Conservation (phyloP, 2,113 vertebrate species). For the Anoplopoma fimbria region DNA sequence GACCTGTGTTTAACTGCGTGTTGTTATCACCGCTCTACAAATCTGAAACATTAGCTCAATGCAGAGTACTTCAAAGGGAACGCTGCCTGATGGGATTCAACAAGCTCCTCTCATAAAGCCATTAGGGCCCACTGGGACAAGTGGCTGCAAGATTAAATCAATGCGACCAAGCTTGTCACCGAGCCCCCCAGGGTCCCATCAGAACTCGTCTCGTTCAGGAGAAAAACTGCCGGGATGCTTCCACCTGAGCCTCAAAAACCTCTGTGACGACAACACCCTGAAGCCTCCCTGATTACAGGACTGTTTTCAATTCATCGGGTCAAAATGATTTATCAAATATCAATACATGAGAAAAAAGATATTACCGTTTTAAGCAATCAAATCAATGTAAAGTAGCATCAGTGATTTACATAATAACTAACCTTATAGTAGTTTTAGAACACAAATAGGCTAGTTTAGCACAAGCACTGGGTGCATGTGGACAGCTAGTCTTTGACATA, state of each 20-base stretch:
- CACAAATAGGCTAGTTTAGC: neutral
- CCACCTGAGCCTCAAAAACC: conserved; percentile 54
- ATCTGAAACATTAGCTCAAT: neutral
- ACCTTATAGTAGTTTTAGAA: neutral
- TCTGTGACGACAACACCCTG: conserved; percentile 20
- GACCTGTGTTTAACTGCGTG: neutral
- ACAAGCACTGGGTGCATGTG: neutral
- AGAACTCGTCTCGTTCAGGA: conserved; percentile 15
- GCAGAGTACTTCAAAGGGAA: neutral
- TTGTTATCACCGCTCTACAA: neutral
- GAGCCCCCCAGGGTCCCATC: conserved; percentile 19
- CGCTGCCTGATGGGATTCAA: neutral
- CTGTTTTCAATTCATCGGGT: conserved; percentile 1
- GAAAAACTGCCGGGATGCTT: conserved; percentile 22
- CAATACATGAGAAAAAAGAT: neutral
- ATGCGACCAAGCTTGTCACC: conserved; percentile 30
- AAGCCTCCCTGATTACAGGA: neutral
- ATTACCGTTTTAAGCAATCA: neutral
- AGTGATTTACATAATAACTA: neutral
- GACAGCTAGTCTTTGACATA: neutral
- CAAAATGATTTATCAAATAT: neutral
- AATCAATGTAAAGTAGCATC: neutral
- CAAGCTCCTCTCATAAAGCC: conserved; percentile 9
- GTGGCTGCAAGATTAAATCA: conserved; percentile 47
- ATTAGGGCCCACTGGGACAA: conserved; percentile 22